These are phyloP conservation scores for Semibalanus balanoides DNA, from an alignment of 1,140 invertebrate genomes.

Conservation along the genomic window DNA sequence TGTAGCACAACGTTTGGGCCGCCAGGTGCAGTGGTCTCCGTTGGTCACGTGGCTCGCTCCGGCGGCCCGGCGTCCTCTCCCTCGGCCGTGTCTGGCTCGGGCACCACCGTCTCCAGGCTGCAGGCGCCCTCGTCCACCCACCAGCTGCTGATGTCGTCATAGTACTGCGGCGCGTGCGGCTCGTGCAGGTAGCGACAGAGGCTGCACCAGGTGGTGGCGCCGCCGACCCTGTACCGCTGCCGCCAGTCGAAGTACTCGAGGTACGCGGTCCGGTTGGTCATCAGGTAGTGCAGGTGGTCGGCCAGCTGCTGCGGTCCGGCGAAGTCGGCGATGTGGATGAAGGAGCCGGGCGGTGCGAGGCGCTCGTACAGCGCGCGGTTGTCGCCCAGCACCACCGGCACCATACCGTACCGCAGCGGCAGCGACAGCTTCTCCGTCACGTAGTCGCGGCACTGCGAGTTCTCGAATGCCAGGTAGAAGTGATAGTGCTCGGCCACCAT, in stretches of 20 bases:
- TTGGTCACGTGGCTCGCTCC: no score
- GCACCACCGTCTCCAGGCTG: background rate
- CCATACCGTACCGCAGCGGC: slow-evolving; percentile 20
- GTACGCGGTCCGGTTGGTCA: slow-evolving; percentile 27
- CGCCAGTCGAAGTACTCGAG: slow-evolving; percentile 30
- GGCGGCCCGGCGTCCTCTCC: no score
- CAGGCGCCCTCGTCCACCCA: background rate
- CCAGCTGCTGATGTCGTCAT: background rate
- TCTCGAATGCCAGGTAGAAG: slow-evolving; percentile 36
- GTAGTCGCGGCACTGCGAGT: slow-evolving; percentile 33
- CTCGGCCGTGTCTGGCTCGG: background rate
- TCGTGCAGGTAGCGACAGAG: background rate
- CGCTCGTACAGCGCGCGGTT: slow-evolving; percentile 30
- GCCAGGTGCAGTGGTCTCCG: no score
- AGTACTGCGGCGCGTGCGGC: background rate
- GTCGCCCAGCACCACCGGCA: slow-evolving; percentile 37
- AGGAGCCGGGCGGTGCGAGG: slow-evolving; percentile 33
- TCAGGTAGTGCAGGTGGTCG: slow-evolving; percentile 27
- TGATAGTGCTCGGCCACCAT: slow-evolving; percentile 21
- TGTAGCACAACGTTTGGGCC: no score
- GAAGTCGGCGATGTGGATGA: slow-evolving; percentile 38
- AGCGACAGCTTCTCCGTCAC: slow-evolving; percentile 33
- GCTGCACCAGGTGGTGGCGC: background rate
- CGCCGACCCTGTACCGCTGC: no score
- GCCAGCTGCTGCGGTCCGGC: slow-evolving; percentile 27